These are phyloP conservation scores for Drosophila aff. DNA, from an alignment of 1,140 invertebrate genomes.

Conservation along the genomic window DNA sequence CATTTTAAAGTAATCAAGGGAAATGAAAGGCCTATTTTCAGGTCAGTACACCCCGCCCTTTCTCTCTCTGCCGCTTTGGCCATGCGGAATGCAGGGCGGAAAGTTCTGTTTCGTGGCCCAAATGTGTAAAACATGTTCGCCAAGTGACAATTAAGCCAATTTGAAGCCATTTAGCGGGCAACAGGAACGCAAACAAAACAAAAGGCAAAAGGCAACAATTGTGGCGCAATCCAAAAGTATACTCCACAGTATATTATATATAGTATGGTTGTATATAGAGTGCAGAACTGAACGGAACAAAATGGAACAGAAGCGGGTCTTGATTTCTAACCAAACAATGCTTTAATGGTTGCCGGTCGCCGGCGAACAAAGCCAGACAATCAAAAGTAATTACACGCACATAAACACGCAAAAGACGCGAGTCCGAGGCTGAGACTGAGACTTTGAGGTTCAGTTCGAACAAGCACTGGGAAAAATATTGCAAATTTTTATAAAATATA, in stretches of 20 bases:
- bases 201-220: slow-evolving; percentile 10
- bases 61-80: not conserved
- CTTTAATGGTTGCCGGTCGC: slow-evolving; percentile 56
- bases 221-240: slow-evolving; percentile 21
- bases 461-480: slow-evolving; percentile 7
- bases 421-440: slow-evolving; percentile 30
- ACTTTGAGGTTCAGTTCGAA: slow-evolving; percentile 9
- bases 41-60: slow-evolving; percentile 47
- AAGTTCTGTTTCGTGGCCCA: slow-evolving; percentile 27
- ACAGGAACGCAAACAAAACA: slow-evolving; percentile 39
- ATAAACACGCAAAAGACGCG: slow-evolving; percentile 74
- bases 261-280: slow-evolving; percentile 5
- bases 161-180: slow-evolving; percentile 73
- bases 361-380: slow-evolving; percentile 66
- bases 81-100: slow-evolving; percentile 45
- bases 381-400: slow-evolving; percentile 83
- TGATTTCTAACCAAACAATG: slow-evolving; percentile 60
- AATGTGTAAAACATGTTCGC: slow-evolving; percentile 70
- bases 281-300: slow-evolving; percentile 4
- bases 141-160: slow-evolving; percentile 83
- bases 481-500: not conserved
- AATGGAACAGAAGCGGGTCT: slow-evolving; percentile 27
- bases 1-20: slow-evolving; percentile 78
- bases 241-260: not conserved
- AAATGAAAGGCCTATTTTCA: slow-evolving; percentile 53